Conservation (phyloP, 2,797 vertebrate species). For the Aeoliscus strigatus region DNA sequence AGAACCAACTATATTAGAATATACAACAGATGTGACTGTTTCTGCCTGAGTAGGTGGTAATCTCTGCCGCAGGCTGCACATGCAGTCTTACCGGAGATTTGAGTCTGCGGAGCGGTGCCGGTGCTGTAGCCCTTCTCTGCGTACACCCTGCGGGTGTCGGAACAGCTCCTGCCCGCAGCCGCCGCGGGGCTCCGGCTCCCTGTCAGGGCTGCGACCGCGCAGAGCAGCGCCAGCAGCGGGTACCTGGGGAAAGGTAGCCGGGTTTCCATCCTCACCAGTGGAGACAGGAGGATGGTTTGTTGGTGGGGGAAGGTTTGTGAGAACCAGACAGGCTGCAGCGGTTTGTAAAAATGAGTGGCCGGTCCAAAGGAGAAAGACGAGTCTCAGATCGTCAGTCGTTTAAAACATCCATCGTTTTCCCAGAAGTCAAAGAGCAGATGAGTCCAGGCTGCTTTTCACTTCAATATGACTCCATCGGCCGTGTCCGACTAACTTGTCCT, state of each 20-base stretch:
- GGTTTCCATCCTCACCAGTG: slow-evolving; percentile 50
- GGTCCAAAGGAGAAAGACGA: slow-evolving; percentile 36
- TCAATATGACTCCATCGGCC: slow-evolving; percentile 31
- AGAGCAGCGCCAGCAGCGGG: slow-evolving; percentile 60
- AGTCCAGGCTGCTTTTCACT: slow-evolving; percentile 20
- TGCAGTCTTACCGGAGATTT: slow-evolving; percentile 80
- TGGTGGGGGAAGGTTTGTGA: neutral
- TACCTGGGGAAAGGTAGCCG: slow-evolving; percentile 18
- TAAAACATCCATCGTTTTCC: slow-evolving; percentile 36
- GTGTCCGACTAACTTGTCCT: slow-evolving; percentile 27
- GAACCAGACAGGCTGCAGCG: slow-evolving; percentile 19
- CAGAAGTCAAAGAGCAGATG: slow-evolving; percentile 12
- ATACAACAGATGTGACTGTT: neutral
- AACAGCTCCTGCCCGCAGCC: slow-evolving; percentile 77
- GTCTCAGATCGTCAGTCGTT: slow-evolving; percentile 31
- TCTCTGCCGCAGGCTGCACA: neutral
- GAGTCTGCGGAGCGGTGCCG: slow-evolving; percentile 76
- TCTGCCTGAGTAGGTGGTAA: neutral
- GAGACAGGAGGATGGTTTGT: neutral
- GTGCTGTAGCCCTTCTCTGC: slow-evolving; percentile 81
- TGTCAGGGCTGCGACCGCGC: slow-evolving; percentile 52
- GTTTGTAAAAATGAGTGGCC: slow-evolving; percentile 11
- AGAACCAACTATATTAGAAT: neutral
- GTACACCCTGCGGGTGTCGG: slow-evolving; percentile 82
- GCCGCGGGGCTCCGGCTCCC: slow-evolving; percentile 58